Evolutionary conservation across 2,888 invertebrate genomes (phyloP), one percentile per base, ranked within the genome.

Genomic region (Andrena praecox): DNA sequence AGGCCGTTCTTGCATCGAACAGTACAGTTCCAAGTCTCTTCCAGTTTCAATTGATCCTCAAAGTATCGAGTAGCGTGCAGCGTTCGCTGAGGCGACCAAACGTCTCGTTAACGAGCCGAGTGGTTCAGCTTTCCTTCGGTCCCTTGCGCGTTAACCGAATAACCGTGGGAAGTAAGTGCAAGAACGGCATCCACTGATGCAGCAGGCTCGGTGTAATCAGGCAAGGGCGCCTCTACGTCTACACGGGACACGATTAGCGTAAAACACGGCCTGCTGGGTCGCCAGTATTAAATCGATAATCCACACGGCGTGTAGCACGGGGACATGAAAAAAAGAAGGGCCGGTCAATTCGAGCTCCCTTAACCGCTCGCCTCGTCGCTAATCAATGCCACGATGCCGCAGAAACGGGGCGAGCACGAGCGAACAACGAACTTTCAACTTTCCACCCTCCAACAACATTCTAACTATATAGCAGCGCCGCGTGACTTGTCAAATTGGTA

Each of bases 231-330:
- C 86, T 66, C n/a, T 52, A 66, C 24, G 80, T 84, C 74, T 87
- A 31, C 67, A 62, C 62, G 76, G 31, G 71, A 59, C 60, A 78
- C 69, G 77, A 84, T 87, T 82, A 85, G 74, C 83, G 83, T 35
- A 81, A 83, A 87, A 74, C 77, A 82, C 78, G 81, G 79, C 70
- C 73, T 69, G 62, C 72, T 80, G 82, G 75, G 42, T 79, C 48
- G 72, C 70, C 68, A 62, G 33, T 72, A 69, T 80, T 80, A 75
- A 78, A 82, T 84, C 83, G 82, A 84, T 84, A 84, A 84, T 82
- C 71, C 74, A 74, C 70, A 10, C 59, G 68, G 42, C 63, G 80
- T 80, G 48, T 63, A 54, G 54, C 80, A 68, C 31, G 80, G 24
- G 70, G 60, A 79, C 74, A 24, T 80, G 81, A 75, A 81, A 76